These are phyloP conservation scores for Nasonia oneida DNA, from an alignment of 2,888 invertebrate genomes.

Conservation along the genomic window DNA sequence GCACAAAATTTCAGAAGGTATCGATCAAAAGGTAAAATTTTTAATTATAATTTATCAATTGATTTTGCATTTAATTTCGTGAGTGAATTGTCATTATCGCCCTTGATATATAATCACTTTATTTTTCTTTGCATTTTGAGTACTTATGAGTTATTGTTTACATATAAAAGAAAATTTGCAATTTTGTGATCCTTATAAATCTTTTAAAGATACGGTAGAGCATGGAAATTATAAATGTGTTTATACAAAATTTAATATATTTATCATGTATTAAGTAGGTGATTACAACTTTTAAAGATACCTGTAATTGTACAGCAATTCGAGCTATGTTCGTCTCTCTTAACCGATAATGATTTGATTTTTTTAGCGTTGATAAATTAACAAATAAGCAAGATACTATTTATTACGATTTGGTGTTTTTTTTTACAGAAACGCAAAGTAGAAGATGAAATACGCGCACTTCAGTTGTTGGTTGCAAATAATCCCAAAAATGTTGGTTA, in stretches of 20 bases:
- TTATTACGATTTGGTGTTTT: not conserved
- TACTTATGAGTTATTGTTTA: not conserved
- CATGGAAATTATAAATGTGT: no score
- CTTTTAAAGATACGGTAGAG: no score
- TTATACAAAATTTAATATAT: no score
- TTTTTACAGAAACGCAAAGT: conserved; percentile 64
- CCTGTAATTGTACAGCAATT: no score
- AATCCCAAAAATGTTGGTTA: conserved; percentile 44
- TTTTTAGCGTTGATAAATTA: not conserved
- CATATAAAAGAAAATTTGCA: not conserved
- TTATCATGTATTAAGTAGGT: no score
- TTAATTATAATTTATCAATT: conserved; percentile 1
- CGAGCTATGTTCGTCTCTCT: no score
- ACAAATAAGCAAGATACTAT: not conserved
- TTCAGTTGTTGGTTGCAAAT: conserved; percentile 45
- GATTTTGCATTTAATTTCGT: not conserved
- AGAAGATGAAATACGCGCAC: conserved; percentile 67
- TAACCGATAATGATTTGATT: not conserved
- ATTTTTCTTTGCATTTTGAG: no score
- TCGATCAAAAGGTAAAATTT: conserved; percentile 50
- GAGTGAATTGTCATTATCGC: not conserved
- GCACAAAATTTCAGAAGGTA: conserved; percentile 63
- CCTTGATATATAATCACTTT: no score
- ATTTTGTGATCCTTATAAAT: no score
- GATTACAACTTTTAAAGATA: no score